A percentile compares a stretch with the other conserved stretches of the same genome.
These are phyloP conservation scores for Pharmacophagus antenor DNA, from an alignment of 2,888 invertebrate genomes.

Conservation along the genomic window DNA sequence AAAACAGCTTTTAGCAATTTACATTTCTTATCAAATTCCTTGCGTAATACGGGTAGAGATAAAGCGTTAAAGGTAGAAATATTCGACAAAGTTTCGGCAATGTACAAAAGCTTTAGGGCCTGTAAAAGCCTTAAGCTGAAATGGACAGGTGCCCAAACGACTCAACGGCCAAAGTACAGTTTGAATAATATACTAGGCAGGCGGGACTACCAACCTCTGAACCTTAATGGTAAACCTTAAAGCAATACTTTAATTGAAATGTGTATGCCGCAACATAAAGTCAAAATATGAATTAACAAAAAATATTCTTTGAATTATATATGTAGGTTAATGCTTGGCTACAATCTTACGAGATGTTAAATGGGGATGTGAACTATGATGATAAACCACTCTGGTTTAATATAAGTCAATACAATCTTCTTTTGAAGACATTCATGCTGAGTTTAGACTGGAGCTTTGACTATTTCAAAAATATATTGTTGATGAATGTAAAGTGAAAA, in stretches of 20 bases:
- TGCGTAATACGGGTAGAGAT: slow-evolving; percentile 12
- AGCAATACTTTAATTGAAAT: slow-evolving; percentile 20
- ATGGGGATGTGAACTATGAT: too few species aligned
- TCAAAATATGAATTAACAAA: not conserved
- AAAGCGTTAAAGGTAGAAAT: slow-evolving; percentile 23
- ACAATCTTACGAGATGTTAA: too few species aligned
- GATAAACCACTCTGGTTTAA: too few species aligned
- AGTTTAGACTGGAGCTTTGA: too few species aligned
- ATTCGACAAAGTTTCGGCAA: slow-evolving; percentile 19
- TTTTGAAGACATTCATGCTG: too few species aligned
- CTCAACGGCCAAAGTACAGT: slow-evolving; percentile 21
- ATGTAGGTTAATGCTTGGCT: too few species aligned
- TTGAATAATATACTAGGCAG: slow-evolving; percentile 29
- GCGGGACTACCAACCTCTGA: slow-evolving; percentile 24
- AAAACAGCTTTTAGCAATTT: slow-evolving; percentile 11
- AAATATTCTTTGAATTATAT: not conserved
- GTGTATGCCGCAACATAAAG: slow-evolving; percentile 7
- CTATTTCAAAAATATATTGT: too few species aligned
- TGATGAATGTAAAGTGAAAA: too few species aligned
- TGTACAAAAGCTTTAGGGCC: slow-evolving; percentile 28
- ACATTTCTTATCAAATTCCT: slow-evolving; percentile 18
- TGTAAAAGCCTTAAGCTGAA: slow-evolving; percentile 29
- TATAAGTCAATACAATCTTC: too few species aligned
- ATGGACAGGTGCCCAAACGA: slow-evolving; percentile 26
- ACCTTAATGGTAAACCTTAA: slow-evolving; percentile 16